Base-by-base conservation (phyloP, 2,797 vertebrate genomes). In the Chaetodon trifasciatus region DNA sequence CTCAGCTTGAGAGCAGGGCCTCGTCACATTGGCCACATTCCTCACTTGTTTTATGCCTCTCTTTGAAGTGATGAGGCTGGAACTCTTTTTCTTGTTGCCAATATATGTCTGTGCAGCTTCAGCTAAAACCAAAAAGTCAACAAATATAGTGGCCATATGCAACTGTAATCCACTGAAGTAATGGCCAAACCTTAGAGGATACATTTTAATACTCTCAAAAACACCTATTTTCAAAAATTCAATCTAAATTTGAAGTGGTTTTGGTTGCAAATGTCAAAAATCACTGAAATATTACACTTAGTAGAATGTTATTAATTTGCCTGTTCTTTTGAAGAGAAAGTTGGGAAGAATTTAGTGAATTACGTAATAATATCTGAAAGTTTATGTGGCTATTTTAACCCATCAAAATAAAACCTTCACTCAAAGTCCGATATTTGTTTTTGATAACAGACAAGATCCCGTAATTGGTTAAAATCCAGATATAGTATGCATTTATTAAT, bases 1-100 rank as follows among this genome's bases (percentile, higher is more conserved):
- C 88, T 87, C 78, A 49, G 86, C 88, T 76, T 89, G 91, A 90
- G 85, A 89, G 83, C 70, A 86, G 76, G 83, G 74, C 84, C 90
- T 88, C 72, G 81, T 91, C 79, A 87, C 92, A 89, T 85, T 87
- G 84, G 76, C 60, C 61, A 67, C 83, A 95, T 95, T 95, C 92
- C 86, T 91, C 70, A 32, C 74, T 35, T 76, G 6, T 57, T 23
- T 46, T 52, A 17, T 24, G 9, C 16, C 10, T 37, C 65, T 66
- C 12, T 65, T 21, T 67, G 6, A 69, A 17, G 0, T 17, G 1
- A 63, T 32, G 2, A 53, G 9, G 12, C 40, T 47, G n/a, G 39
- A 67, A 70, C 23, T 28, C 12, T 67, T 11, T 61, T 63, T 28
- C 16, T 21, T 32, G 16, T 24, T 46, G 39, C 21, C 37, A 49